Evolutionary conservation across 2,113 vertebrate genomes (phyloP), one percentile per base, ranked within the genome.

Genomic region (Entelurus aequoreus): DNA sequence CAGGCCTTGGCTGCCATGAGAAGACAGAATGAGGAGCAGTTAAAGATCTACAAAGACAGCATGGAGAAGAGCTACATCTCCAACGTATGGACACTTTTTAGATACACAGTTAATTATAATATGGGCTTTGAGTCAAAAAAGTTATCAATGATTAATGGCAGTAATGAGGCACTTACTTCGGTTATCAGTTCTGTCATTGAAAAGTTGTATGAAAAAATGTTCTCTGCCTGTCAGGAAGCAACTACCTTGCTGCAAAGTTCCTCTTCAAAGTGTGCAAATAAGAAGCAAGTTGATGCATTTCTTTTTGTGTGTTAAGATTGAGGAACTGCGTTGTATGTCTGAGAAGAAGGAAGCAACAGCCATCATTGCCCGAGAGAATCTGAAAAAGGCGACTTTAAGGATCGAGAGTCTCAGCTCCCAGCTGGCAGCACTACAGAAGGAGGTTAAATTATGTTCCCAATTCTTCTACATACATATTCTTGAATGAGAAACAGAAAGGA

Each of bases 1-100:
- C 88, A 93, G 72, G 93, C 92, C 0, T 86, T 98, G 6, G 6
- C 72, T 0, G 94, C 97, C 47, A 91, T 98, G 79, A 85, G 95
- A 14, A 67, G 90, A 12, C 92, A 95, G 58, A 94, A 96, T 0
- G 91, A 94, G 2, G 87, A 86, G 11, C 93, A 94, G 86, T 86
- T 97, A 68, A 83, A 77, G 42, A 53, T 91, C 11, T 97, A 96
- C 81, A 95, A 92, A 78, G 86, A 91, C 0, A 92, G 93, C 76
- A 86, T 98, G 10, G 91, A 93, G 55, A 84, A 90, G 66, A 91
- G 90, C 2, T 96, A 95, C 58, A 6, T 75, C 1, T 64, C 88
- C 72, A 95, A 94, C 71, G 95, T 96, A 77, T 28, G 53, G 28
- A 44, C 12, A 35, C 47, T 12, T 9, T 37, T 6, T 28, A 36